phyloP scores from a whole-genome alignment of 2,888 invertebrate species.

The Nephrocerus scutellatus region DNA sequence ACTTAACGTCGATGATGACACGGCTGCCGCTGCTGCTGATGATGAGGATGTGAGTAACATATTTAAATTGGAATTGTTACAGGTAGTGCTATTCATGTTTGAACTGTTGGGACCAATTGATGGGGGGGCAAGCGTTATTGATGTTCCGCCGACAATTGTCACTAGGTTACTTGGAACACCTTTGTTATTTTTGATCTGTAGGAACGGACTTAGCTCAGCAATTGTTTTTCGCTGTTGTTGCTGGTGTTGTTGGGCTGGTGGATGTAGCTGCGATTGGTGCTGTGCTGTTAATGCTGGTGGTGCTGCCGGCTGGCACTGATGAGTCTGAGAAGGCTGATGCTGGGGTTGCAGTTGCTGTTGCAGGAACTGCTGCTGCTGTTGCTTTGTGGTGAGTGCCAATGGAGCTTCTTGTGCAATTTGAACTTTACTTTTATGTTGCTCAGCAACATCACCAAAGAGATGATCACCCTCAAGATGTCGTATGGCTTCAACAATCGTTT shows the following conservation, averaged over 20 bases:
- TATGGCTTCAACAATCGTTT: slow-evolving; percentile 98
- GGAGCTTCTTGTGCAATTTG: slow-evolving; percentile 42
- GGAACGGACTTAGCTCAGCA: slow-evolving; percentile 57
- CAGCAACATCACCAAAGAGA: slow-evolving; percentile 69
- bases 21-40: slow-evolving; percentile 23
- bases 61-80: slow-evolving; percentile 27
- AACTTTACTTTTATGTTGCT: slow-evolving; percentile 36
- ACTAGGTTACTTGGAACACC: slow-evolving; percentile 28
- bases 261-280: too few species aligned
- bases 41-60: slow-evolving; percentile 33
- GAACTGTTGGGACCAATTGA: slow-evolving; percentile 19
- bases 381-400: slow-evolving; percentile 37
- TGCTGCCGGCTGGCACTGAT: slow-evolving; percentile 13
- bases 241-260: slow-evolving; percentile 26
- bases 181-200: slow-evolving; percentile 54
- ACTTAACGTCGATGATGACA: slow-evolving; percentile 8
- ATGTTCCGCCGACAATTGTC: slow-evolving; percentile 29
- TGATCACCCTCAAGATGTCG: slow-evolving; percentile 95
- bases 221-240: slow-evolving; percentile 49
- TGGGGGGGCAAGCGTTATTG: slow-evolving; percentile 29
- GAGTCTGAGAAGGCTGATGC: slow-evolving; percentile 36
- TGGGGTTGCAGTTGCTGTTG: slow-evolving; percentile 41
- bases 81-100: slow-evolving; percentile 20
- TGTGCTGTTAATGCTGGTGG: slow-evolving; percentile 14
- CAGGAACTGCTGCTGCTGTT: slow-evolving; percentile 27